Conservation (phyloP, 1,140 invertebrate genomes). For the Patella vulgata region DNA sequence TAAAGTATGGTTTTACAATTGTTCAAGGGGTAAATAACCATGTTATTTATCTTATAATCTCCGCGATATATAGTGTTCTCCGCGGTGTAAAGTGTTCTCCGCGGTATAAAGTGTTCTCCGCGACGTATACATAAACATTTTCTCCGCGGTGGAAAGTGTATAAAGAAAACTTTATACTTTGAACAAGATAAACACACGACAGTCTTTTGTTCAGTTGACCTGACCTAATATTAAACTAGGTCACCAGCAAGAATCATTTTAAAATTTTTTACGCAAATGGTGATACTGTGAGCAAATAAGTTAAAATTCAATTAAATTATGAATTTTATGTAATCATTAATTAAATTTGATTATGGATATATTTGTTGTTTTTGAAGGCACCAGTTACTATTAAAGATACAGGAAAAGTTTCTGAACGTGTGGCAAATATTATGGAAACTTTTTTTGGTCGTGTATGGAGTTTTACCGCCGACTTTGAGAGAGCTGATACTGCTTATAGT, state of each 20-base stretch:
- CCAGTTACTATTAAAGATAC: slow-evolving; percentile 66
- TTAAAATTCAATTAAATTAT: slow-evolving; percentile 70
- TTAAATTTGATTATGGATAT: slow-evolving; percentile 70
- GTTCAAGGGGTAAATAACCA: slow-evolving; percentile 40
- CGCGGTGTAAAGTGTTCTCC: background rate
- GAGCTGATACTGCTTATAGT: slow-evolving; percentile 77
- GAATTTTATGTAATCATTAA: slow-evolving; percentile 74
- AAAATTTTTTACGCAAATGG: slow-evolving; percentile 32
- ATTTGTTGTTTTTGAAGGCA: slow-evolving; percentile 62
- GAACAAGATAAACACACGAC: no score
- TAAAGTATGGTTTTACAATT: slow-evolving; percentile 48
- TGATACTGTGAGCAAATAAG: slow-evolving; percentile 69
- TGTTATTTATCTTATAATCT: slow-evolving; percentile 45
- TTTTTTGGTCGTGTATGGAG: slow-evolving; percentile 71
- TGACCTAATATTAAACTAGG: no score
- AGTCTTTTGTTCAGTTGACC: no score
- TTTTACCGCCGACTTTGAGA: slow-evolving; percentile 69
- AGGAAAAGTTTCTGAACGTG: slow-evolving; percentile 67
- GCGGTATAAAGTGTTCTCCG: no score
- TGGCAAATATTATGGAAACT: slow-evolving; percentile 73
- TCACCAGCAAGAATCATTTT: background rate
- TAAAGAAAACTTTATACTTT: no score
- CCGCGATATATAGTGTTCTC: slow-evolving; percentile 38
- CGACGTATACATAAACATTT: no score
- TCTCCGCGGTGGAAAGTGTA: no score